Evolutionary conservation across 2,888 invertebrate species (phyloP), one percentile per base, ranked within the genome.

Genomic region (Nebria salina): DNA sequence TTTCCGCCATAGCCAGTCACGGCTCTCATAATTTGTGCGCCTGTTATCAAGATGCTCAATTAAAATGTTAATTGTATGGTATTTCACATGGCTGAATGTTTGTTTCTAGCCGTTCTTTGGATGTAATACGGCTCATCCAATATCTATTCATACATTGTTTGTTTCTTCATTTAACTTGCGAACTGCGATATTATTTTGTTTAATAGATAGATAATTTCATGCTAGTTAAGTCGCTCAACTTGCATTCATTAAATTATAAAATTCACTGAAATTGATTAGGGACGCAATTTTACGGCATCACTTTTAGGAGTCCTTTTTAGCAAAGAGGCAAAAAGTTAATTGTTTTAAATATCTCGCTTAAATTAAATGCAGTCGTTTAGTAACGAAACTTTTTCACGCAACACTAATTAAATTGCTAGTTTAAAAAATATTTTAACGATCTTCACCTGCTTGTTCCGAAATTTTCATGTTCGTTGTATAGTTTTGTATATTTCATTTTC

Each of bases 41-140:
- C 73, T 73, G 15, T 42, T 73, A 73, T 73, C 73, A 73, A 73
- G 73, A 73, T 73, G n/a, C 13, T 15, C 73, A 73, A 73, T 73
- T 73, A 73, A 73, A 41, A 73, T 73, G 73, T 20, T 73, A 73
- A 73, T 73, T 43, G 43, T 41, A 34, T 41, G 4, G 73, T 72
- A 72, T 72, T 72, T 66, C 66, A 66, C 66, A 13, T 70, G 70
- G 25, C 26, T 20, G 70, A 34, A 70, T 70, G 70, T 70, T 70
- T 25, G 70, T 25, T 15, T 70, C 11, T 70, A 34, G 70, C 70
- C 70, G 34, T 70, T 70, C 20, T 70, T 70, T 70, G 70, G 70
- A 15, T 26, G 70, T 70, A 54, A 5, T 54, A 54, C 25, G 15
- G 5, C 20, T 70, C 25, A 20, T 70, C 11, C 7, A 26, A 20